Evolutionary conservation across 2,797 vertebrate genomes (phyloP), one percentile per base, ranked within the genome.

Genomic region (Pangasius macronema): DNA sequence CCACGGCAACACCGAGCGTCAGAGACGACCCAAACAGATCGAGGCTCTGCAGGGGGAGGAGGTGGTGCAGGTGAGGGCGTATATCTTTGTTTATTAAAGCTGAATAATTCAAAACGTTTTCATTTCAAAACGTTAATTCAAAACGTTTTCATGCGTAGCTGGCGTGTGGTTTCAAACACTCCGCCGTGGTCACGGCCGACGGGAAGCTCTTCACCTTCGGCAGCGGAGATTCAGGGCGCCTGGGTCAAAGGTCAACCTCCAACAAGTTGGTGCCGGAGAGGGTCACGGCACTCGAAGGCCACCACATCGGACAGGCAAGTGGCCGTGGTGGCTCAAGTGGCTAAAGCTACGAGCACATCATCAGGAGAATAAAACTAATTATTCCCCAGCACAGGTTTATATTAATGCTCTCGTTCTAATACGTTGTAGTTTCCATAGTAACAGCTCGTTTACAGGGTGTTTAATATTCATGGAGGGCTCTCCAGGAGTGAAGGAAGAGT

Each of bases 181-280:
- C 96, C 0, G 96, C 96, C 3, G 95, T 96, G 55, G 94, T 97
- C 22, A 97, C 96, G 18, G 92, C 94, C n/a, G 95, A 97, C 49
- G 96, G 96, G 59, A 97, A 96, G 83, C 92, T 97, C 80, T 96
- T 95, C 90, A 97, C 96, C 46, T 97, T 97, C 4, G 96, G 96
- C 84, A 96, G 95, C 27, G 96, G 96, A 39, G 96, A 97, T 91
- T 97, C 96, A 36, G 96, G 96, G 4, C 96, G 96, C 13, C 92
- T 97, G 89, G 96, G 96, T 91, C 96, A 95, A 77, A 94, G 96
- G 90, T 96, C 95, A 39, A 96, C 96, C 33, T 96, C 96, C 55
- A 97, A 96, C 92, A 96, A 96, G 93, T 96, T 96, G 95, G 88
- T 96, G 51, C 96, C 96, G 36, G 96, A 97, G 90, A 94, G 95